A percentile compares a stretch with the other conserved stretches of the same genome.
phyloP scores from a whole-genome alignment of 2,888 invertebrate genomes.

The Harpagoxenus sublaevis region DNA sequence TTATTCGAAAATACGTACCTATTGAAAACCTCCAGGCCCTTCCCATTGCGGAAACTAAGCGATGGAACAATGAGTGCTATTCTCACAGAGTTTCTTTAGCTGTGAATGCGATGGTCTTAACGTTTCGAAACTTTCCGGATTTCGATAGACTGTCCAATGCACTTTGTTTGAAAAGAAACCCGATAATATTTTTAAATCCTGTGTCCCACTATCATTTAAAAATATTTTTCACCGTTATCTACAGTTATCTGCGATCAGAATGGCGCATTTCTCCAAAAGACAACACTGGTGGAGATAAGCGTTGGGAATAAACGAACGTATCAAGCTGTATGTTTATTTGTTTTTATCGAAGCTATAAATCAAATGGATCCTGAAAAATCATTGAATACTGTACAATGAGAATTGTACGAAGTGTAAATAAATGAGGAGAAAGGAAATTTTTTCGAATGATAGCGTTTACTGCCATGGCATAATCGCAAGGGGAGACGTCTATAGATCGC shows the following conservation, averaged over 20 bases:
- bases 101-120: slow-evolving; percentile 62
- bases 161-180: slow-evolving; percentile 59
- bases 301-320: not conserved
- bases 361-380: slow-evolving; percentile 14
- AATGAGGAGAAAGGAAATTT: slow-evolving; percentile 26
- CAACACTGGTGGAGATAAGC: not conserved
- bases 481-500: slow-evolving; percentile 28
- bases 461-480: slow-evolving; percentile 26
- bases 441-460: slow-evolving; percentile 26
- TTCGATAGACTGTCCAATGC: slow-evolving; percentile 24
- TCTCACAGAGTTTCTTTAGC: slow-evolving; percentile 71
- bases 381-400: slow-evolving; percentile 2
- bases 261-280: not conserved
- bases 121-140: slow-evolving; percentile 51
- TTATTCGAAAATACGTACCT: slow-evolving; percentile 49
- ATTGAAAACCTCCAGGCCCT: slow-evolving; percentile 51
- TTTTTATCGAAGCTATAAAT: slow-evolving; percentile 9
- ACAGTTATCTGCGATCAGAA: slow-evolving; percentile 19
- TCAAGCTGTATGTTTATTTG: not conserved
- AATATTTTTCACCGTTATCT: not conserved
- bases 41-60: slow-evolving; percentile 69
- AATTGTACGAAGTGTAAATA: slow-evolving; percentile 16
- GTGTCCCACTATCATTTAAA: not conserved
- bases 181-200: slow-evolving; percentile 70
- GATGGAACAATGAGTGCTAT: slow-evolving; percentile 75